Conservation (phyloP, 2,888 invertebrate species). For the Steinernema hermaphroditum region DNA sequence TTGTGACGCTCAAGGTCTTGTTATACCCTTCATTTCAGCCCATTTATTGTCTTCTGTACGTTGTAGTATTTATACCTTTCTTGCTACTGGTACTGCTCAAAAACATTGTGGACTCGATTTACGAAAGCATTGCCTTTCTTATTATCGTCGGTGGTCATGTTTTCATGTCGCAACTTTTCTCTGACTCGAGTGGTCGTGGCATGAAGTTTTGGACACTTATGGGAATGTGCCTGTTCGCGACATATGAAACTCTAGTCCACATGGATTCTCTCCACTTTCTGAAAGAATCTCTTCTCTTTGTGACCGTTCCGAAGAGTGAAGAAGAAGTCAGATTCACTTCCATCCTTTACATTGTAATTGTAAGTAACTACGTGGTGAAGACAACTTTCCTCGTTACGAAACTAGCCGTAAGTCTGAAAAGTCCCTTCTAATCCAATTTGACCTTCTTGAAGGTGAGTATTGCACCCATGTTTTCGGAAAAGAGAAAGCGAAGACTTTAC, state of each 20-base stretch:
- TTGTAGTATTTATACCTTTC: conserved; percentile 2
- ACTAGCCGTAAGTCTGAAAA: neutral
- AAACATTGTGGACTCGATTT: conserved; percentile 4
- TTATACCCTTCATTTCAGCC: neutral
- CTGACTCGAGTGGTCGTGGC: neutral
- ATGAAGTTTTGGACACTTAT: conserved; percentile 7
- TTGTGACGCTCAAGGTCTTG: neutral
- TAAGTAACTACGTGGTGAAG: neutral
- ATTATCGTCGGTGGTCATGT: conserved; percentile 4
- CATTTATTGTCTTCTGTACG: neutral
- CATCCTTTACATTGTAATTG: neutral
- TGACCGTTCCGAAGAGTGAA: neutral
- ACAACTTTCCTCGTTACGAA: neutral
- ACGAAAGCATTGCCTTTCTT: conserved; percentile 1
- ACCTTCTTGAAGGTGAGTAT: conserved; percentile 6
- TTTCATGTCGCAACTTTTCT: neutral
- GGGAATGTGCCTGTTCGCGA: neutral
- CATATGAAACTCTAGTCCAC: neutral
- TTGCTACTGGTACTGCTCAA: conserved; percentile 6
- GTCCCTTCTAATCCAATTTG: neutral
- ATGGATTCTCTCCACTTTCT: neutral
- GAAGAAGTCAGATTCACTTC: neutral
- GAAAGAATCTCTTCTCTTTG: neutral
- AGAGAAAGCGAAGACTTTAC: conserved; percentile 13
- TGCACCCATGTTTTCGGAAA: neutral